phyloP scores from a whole-genome alignment of 2,113 vertebrate genomes.

The Numenius arquata region DNA sequence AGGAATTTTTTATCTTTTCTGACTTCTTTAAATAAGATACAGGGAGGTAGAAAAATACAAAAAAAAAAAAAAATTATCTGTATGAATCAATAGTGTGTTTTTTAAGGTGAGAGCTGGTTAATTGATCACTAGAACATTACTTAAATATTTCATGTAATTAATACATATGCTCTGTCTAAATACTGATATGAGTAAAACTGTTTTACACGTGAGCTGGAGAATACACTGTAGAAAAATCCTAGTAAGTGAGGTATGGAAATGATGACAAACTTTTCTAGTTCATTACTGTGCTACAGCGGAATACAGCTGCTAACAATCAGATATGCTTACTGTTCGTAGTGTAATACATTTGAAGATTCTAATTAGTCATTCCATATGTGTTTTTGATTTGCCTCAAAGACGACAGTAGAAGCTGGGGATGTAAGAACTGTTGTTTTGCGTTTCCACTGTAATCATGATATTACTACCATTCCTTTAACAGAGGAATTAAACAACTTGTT shows the following conservation, averaged over 20 bases:
- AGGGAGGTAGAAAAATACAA: not conserved
- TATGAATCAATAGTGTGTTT: not conserved
- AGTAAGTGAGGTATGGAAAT: not conserved
- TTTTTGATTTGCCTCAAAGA: not conserved
- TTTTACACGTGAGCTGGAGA: not conserved
- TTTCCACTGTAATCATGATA: not conserved
- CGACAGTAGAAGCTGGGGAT: not conserved
- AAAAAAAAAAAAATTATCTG: not conserved
- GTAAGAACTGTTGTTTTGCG: not conserved
- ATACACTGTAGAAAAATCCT: not conserved
- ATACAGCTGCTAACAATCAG: not conserved
- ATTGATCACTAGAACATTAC: not conserved
- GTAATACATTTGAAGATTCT: not conserved
- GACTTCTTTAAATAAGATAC: not conserved
- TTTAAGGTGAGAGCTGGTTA: not conserved
- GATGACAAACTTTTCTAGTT: not conserved
- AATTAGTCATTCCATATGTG: not conserved
- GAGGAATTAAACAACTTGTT: conserved; percentile 8
- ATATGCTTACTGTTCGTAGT: not conserved
- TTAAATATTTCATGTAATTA: not conserved
- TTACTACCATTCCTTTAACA: not conserved
- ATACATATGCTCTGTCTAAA: not conserved
- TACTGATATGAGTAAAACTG: not conserved
- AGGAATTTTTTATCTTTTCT: not conserved
- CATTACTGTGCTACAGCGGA: not conserved